Conservation (phyloP, 2,113 vertebrate genomes). For the Tenrec ecaudatus region DNA sequence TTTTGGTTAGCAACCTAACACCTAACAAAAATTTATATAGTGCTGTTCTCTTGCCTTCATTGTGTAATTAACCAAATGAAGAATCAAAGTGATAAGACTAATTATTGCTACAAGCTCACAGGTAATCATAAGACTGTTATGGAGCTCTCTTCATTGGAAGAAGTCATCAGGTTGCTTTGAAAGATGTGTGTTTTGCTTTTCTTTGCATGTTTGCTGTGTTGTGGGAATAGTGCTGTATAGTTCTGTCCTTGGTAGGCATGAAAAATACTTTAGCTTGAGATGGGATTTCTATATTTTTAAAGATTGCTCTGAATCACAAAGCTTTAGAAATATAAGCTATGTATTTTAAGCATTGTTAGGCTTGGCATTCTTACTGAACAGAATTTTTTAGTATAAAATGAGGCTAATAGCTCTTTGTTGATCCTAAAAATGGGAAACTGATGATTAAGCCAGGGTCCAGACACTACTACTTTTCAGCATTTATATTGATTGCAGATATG, state of each 20-base stretch:
- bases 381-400: slow-evolving; percentile 49
- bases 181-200: neutral
- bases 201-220: slow-evolving; percentile 11
- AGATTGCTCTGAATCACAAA: slow-evolving; percentile 39
- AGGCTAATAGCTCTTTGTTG: slow-evolving; percentile 32
- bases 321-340: slow-evolving; percentile 34
- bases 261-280: slow-evolving; percentile 54
- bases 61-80: neutral
- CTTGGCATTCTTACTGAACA: slow-evolving; percentile 12
- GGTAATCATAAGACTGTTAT: slow-evolving; percentile 39
- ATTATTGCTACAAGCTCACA: slow-evolving; percentile 40
- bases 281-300: neutral
- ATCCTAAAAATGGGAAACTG: slow-evolving; percentile 19
- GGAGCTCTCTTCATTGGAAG: neutral
- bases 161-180: neutral
- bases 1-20: too few relatives aligned
- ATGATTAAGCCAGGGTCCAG: neutral
- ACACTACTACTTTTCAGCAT: neutral
- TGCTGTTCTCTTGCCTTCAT: slow-evolving; percentile 17
- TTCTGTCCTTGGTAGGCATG: slow-evolving; percentile 25
- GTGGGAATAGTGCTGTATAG: slow-evolving; percentile 8
- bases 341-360: slow-evolving; percentile 58
- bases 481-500: neutral
- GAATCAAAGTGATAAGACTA: slow-evolving; percentile 24
- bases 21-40: neutral